These are phyloP conservation scores for Tribolium madens DNA, from an alignment of 1,140 invertebrate species.

Conservation along the genomic window DNA sequence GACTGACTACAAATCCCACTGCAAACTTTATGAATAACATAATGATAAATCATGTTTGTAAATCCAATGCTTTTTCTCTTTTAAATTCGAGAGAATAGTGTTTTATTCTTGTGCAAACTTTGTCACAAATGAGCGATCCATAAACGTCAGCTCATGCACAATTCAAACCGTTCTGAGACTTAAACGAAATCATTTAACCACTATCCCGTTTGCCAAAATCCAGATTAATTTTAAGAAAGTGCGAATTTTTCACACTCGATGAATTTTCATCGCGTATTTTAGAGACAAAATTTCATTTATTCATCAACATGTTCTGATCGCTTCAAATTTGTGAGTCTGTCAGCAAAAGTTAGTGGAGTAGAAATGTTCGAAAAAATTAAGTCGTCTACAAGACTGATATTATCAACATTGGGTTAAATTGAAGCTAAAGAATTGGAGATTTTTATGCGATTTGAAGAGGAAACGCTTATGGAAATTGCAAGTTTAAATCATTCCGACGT, in stretches of 20 bases:
- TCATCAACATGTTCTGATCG: neutral
- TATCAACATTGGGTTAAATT: constrained; percentile 10
- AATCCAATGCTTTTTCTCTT: neutral
- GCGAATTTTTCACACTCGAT: neutral
- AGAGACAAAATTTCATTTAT: neutral
- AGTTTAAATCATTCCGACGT: neutral
- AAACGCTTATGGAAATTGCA: constrained; percentile 15
- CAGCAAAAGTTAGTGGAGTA: neutral
- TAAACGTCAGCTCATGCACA: neutral
- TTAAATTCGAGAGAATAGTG: neutral
- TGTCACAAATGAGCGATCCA: constrained; percentile 8
- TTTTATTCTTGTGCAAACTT: constrained; percentile 11
- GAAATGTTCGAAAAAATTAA: constrained; percentile 6
- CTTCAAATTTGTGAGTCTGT: neutral
- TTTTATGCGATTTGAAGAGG: constrained; percentile 1
- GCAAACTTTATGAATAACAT: constrained; percentile 18
- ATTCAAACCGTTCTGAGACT: neutral
- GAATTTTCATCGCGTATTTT: neutral
- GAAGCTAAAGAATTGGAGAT: constrained; percentile 19
- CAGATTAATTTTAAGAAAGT: neutral
- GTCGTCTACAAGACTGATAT: constrained; percentile 1
- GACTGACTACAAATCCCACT: constrained; percentile 12
- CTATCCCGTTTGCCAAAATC: neutral
- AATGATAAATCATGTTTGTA: constrained; percentile 28
- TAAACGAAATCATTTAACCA: constrained; percentile 2